Evolutionary conservation across 1,140 invertebrate species (phyloP), one percentile per base, ranked within the genome.

Genomic region (Babylonia areolata): DNA sequence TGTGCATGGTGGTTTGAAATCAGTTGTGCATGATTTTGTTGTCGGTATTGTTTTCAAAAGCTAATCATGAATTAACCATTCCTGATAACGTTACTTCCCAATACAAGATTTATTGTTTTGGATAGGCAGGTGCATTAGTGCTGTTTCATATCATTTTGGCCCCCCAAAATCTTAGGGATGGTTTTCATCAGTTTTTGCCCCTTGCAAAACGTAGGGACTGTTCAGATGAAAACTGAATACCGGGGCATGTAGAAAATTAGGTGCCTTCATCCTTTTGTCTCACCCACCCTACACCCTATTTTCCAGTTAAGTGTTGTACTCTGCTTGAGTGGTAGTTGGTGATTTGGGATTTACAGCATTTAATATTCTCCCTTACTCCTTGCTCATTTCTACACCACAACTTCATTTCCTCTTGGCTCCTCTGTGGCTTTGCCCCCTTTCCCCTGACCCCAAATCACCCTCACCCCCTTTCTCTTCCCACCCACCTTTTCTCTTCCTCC

Each of bases 21-120:
- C 28, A n/a, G 28, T 64, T 64, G 58, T 64, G 58, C 58, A 64
- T 64, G 58, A 64, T 64, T 64, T 64, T 64, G 20, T 64, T 64
- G 23, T 12, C 2, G 58, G 12, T 64, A 23, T 23, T 51, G 46
- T 6, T 20, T 64, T 64, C 28, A n/a, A n/a, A 64, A 64, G 28
- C 58, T 23, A 64, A 64, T 64, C 58, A 64, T 64, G 58, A 64
- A 64, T 64, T n/a, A n/a, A 64, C 58, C 58, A 64, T 64, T 64
- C 58, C 58, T 64, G 58, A 20, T 64, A 64, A 5, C 28, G 12
- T 64, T 64, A 64, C 58, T 1, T 6, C 28, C 58, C 20, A 12
- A 64, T 5, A 64, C 20, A n/a, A 11, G 58, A 28, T 23, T 23
- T 23, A 64, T 64, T 12, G 2, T 20, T 64, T 28, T 6, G 58